Evolutionary conservation across 2,888 invertebrate species (phyloP).

Genomic region (Disparrhopalites patrizii): DNA sequence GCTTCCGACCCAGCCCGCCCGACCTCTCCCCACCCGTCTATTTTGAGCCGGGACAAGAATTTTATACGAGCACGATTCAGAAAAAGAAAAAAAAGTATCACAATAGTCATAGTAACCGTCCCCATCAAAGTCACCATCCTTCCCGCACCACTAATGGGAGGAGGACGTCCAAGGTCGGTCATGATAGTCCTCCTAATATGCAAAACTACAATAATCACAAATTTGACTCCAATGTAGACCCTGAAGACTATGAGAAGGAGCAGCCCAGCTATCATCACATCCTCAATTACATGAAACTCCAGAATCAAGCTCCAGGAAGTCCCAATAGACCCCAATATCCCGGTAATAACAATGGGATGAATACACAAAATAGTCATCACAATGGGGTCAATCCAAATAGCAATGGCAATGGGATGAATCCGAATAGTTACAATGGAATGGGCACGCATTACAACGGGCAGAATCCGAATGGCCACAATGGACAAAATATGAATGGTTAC

Average conservation of each 20-base stretch:
- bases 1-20: conserved; percentile 32
- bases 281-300: background rate
- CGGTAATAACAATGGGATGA: background rate
- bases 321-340: background rate
- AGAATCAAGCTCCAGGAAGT: background rate
- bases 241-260: background rate
- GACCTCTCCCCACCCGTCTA: conserved; percentile 38
- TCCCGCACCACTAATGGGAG: background rate
- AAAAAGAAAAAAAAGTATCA: background rate
- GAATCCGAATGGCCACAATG: background rate
- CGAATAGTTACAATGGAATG: background rate
- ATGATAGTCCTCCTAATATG: too few relatives aligned
- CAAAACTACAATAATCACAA: too few relatives aligned
- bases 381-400: background rate
- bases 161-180: background rate
- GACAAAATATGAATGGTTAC: too few relatives aligned
- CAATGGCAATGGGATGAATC: too few relatives aligned
- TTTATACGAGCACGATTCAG: conserved; percentile 41
- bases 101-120: background rate
- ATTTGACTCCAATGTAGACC: background rate
- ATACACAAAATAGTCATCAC: too few relatives aligned
- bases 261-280: background rate
- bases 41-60: conserved; percentile 45
- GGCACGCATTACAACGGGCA: too few relatives aligned
- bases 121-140: background rate